Evolutionary conservation across 2,888 invertebrate species (phyloP).

Genomic region (Cepaea hortensis): DNA sequence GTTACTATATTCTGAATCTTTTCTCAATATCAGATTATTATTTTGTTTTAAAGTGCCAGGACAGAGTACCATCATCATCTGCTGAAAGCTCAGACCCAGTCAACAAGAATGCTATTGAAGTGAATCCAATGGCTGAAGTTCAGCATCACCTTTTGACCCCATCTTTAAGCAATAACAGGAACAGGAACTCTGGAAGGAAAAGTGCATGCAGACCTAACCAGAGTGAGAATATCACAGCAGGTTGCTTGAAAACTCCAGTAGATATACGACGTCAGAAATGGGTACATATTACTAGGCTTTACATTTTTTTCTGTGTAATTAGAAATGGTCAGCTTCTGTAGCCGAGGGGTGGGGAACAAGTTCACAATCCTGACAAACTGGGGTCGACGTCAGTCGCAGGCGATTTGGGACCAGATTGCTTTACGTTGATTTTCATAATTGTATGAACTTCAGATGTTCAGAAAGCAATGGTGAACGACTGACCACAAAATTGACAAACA

Average conservation of each 20-base stretch:
- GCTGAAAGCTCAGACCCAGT: constrained; percentile 27
- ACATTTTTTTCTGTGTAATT: no score
- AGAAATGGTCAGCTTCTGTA: no score
- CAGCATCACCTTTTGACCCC: background rate
- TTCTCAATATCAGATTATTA: no score
- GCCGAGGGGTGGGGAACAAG: no score
- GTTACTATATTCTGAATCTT: no score
- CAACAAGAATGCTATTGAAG: background rate
- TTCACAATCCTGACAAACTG: no score
- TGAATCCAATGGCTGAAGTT: constrained; percentile 37
- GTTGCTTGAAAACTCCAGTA: constrained; percentile 38
- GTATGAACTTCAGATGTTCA: no score
- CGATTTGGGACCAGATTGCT: no score
- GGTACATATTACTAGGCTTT: constrained; percentile 22
- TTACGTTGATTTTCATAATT: no score
- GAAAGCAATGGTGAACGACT: no score
- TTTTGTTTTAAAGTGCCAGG: background rate
- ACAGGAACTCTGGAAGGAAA: background rate
- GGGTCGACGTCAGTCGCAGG: no score
- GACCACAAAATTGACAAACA: no score
- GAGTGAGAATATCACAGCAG: constrained; percentile 46
- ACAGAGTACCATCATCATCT: constrained; percentile 27
- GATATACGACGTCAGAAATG: constrained; percentile 35
- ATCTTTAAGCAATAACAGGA: background rate
- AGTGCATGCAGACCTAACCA: constrained; percentile 45